Conservation (phyloP, 2,113 vertebrate genomes). For the Pipra filicauda region DNA sequence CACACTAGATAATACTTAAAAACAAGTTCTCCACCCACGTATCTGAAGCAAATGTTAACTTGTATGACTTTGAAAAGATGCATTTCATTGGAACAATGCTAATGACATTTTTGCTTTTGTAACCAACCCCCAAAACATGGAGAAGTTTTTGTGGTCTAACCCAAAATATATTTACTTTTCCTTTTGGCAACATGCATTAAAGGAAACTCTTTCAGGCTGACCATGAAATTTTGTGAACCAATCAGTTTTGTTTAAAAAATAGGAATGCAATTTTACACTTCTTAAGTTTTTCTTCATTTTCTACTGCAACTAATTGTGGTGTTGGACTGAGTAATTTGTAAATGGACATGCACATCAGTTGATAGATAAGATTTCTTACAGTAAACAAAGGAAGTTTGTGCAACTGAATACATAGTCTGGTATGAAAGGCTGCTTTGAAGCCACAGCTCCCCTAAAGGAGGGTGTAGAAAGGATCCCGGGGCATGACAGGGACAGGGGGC, state of each 20-base stretch:
- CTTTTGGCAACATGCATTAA: neutral
- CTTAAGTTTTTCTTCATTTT: neutral
- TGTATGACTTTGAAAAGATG: neutral
- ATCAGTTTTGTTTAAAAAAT: neutral
- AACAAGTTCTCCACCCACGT: neutral
- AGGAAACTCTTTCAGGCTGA: neutral
- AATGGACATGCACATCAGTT: neutral
- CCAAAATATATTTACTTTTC: neutral
- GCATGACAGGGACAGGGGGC: neutral
- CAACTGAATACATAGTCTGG: neutral
- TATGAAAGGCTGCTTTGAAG: neutral
- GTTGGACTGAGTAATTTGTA: neutral
- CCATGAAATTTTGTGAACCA: conserved; percentile 5
- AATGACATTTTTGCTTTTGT: neutral
- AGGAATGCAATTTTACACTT: neutral
- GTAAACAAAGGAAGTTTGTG: neutral
- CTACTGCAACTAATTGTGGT: neutral
- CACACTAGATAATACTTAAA: neutral
- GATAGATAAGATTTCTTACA: neutral
- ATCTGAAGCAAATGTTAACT: neutral
- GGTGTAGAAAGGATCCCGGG: neutral
- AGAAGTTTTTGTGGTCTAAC: neutral
- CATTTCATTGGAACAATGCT: neutral
- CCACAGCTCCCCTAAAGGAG: neutral
- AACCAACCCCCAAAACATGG: neutral